These are phyloP conservation scores for Hirtodrosophila trivittata DNA, from an alignment of 2,888 invertebrate genomes.

Conservation along the genomic window DNA sequence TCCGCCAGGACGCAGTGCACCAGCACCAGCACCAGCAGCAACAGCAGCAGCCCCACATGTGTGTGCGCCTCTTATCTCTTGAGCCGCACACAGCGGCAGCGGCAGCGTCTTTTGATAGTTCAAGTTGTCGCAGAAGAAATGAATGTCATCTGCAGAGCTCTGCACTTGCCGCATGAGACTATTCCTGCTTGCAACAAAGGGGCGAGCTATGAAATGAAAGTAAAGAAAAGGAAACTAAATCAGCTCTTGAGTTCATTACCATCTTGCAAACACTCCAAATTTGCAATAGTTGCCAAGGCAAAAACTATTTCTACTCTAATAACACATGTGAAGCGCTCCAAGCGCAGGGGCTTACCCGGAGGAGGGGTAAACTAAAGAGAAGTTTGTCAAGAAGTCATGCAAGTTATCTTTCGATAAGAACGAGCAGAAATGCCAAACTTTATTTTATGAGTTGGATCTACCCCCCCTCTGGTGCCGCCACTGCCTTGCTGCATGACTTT, in stretches of 20 bases:
- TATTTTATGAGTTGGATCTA: too few species aligned
- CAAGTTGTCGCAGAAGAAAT: constrained; percentile 49
- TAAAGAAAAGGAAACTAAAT: constrained; percentile 24
- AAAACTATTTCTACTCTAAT: constrained; percentile 17
- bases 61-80: constrained; percentile 45
- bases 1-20: constrained; percentile 10
- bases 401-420: too few species aligned
- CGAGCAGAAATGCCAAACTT: background rate
- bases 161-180: constrained; percentile 32
- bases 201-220: background rate
- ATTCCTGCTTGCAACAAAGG: background rate
- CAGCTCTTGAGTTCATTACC: constrained; percentile 33
- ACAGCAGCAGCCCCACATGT: constrained; percentile 21
- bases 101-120: constrained; percentile 36
- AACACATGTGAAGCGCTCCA: constrained; percentile 9
- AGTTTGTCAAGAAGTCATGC: too few species aligned
- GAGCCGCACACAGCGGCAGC: constrained; percentile 31
- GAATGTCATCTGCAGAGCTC: constrained; percentile 51
- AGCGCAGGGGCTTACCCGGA: too few species aligned
- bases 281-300: constrained; percentile 6
- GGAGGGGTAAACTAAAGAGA: too few species aligned
- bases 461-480: background rate
- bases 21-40: background rate
- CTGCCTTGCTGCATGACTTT: background rate
- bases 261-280: constrained; percentile 26